Percentiles rank a stretch among this genome's conserved stretches.
Evolutionary conservation across 2,888 invertebrate genomes (phyloP).

Genomic region (Cryptosula pallasiana): DNA sequence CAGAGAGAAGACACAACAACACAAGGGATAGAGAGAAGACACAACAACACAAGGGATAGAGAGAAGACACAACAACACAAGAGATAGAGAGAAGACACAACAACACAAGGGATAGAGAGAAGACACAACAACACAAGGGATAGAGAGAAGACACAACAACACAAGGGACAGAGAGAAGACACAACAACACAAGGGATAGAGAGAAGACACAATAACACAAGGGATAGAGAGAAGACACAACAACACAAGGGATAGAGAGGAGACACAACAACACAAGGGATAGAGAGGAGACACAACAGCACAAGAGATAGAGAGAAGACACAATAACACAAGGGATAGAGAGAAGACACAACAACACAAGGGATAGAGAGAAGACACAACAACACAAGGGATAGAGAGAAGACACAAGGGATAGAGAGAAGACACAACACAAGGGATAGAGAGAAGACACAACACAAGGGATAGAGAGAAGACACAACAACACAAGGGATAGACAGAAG

Average conservation of each 20-base stretch:
- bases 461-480: not conserved
- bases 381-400: not conserved
- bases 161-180: not conserved
- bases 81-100: not conserved
- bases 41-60: not conserved
- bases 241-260: not conserved
- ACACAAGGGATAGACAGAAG: not conserved
- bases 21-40: not conserved
- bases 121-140: not conserved
- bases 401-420: too few species aligned
- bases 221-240: not conserved
- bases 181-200: too few species aligned
- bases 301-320: not conserved
- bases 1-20: too few species aligned
- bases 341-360: too few species aligned
- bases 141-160: not conserved
- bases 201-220: not conserved
- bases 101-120: not conserved
- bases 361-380: too few species aligned
- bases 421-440: not conserved
- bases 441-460: not conserved
- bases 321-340: not conserved
- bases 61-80: not conserved
- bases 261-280: not conserved
- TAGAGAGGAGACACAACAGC: not conserved